These are phyloP conservation scores for Rotaria magnacalcarata DNA, from an alignment of 2,888 invertebrate species.

Conservation along the genomic window DNA sequence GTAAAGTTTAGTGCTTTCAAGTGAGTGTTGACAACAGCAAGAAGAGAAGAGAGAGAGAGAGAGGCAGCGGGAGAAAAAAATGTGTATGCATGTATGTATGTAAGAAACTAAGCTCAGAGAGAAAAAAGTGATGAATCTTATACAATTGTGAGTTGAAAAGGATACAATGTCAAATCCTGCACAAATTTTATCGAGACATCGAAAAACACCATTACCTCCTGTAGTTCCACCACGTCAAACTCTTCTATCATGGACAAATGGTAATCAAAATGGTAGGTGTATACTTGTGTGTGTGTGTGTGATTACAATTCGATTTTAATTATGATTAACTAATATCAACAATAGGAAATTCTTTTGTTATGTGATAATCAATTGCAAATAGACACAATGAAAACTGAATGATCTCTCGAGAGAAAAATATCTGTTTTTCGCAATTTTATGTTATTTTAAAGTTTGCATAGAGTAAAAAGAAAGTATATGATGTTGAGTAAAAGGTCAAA, in stretches of 20 bases:
- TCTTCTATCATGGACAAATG: not conserved
- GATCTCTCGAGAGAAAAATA: not conserved
- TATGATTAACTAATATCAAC: not conserved
- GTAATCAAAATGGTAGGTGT: not conserved
- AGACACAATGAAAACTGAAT: not conserved
- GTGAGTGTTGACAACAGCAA: slow-evolving; percentile 6
- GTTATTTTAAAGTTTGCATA: not conserved
- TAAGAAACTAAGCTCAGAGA: not conserved
- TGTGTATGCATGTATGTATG: not conserved
- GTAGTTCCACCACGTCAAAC: not conserved
- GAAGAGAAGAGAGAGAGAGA: not conserved
- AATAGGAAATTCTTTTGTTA: not conserved
- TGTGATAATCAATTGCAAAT: not conserved
- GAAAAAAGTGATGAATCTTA: not conserved
- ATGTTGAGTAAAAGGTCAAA: not conserved
- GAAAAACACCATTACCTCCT: not conserved
- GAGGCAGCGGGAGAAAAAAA: not conserved
- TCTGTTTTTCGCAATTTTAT: not conserved
- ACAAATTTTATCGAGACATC: not conserved
- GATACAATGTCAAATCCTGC: not conserved
- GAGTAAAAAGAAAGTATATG: not conserved
- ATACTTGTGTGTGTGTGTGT: not conserved
- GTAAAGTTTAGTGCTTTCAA: slow-evolving; percentile 9
- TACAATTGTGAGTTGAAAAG: not conserved
- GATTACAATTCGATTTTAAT: not conserved